Conservation (phyloP, 92 coral and sea anemone species). For the Porites rus region DNA sequence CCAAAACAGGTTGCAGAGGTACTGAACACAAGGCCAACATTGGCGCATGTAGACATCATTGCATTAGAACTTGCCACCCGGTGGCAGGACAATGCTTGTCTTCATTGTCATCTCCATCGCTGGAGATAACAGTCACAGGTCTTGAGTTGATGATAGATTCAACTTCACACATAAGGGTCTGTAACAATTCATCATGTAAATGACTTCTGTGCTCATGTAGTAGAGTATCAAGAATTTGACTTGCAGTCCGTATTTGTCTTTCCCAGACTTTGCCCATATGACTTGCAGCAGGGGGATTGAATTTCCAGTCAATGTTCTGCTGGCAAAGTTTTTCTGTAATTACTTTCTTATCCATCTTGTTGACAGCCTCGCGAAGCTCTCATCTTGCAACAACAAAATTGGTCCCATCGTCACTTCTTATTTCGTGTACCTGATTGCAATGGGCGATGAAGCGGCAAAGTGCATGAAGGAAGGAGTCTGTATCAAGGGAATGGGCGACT, state of each 20-base stretch:
- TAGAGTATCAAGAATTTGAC: conserved; percentile 39
- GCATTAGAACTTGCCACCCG: neutral
- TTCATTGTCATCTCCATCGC: neutral
- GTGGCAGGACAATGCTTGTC: neutral
- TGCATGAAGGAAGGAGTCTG: conserved; percentile 64
- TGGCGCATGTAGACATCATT: conserved; percentile 3
- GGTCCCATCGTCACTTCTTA: conserved; percentile 57
- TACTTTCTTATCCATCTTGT: conserved; percentile 60
- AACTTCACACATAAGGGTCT: neutral
- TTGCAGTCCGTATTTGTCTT: conserved; percentile 50
- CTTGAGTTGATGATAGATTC: conserved; percentile 30
- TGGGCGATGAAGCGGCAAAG: conserved; percentile 64
- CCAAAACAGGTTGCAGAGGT: conserved; percentile 20
- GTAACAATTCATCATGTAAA: conserved; percentile 40
- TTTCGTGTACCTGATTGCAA: conserved; percentile 53
- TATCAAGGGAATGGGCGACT: conserved; percentile 59
- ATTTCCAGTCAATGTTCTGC: conserved; percentile 53
- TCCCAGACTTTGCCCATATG: conserved; percentile 76
- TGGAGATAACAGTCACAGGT: neutral
- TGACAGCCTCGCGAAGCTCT: conserved; percentile 48
- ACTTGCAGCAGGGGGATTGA: conserved; percentile 55
- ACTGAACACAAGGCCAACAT: neutral
- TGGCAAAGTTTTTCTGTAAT: conserved; percentile 39
- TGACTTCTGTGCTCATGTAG: conserved; percentile 48
- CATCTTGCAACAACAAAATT: conserved; percentile 56